phyloP scores from a whole-genome alignment of 1,140 invertebrate species.

The Drosophila quadrilineata region DNA sequence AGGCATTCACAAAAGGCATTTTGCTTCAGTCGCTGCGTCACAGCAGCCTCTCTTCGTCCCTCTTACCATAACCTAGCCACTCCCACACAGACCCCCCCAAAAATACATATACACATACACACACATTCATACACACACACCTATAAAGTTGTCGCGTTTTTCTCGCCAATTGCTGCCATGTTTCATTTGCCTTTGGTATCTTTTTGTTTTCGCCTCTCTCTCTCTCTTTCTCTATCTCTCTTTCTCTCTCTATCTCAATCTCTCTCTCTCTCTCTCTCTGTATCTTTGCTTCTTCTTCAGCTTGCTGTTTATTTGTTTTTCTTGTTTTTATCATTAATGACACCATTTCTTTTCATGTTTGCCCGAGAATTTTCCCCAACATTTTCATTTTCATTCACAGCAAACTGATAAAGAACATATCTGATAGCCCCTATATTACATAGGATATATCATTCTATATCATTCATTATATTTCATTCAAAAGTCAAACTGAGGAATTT shows the following conservation, averaged over 20 bases:
- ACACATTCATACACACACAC: background rate
- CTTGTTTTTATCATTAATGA: conserved; percentile 39
- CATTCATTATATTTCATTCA: no score
- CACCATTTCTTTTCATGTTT: conserved; percentile 32
- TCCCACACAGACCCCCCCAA: background rate
- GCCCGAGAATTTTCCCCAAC: background rate
- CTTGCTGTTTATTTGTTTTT: conserved; percentile 36
- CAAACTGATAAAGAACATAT: no score
- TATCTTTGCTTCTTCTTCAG: no score
- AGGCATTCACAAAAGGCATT: conserved; percentile 60
- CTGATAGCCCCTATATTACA: no score
- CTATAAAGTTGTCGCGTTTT: background rate
- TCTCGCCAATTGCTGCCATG: conserved; percentile 37
- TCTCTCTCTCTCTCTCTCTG: conserved; percentile 1
- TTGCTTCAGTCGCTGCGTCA: background rate
- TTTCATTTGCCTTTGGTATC: no score
- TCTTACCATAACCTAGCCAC: no score
- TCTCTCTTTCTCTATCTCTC: conserved; percentile 16
- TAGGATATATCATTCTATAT: no score
- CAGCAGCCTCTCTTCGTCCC: background rate
- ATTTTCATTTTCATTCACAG: background rate
- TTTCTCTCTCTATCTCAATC: conserved; percentile 27
- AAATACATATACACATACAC: background rate
- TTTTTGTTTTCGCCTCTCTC: conserved; percentile 14
- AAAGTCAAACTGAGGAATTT: no score